Percentiles rank a stretch among this genome's conserved stretches.
Conservation (phyloP, 23 tunicate species). For the Styela plicata region DNA sequence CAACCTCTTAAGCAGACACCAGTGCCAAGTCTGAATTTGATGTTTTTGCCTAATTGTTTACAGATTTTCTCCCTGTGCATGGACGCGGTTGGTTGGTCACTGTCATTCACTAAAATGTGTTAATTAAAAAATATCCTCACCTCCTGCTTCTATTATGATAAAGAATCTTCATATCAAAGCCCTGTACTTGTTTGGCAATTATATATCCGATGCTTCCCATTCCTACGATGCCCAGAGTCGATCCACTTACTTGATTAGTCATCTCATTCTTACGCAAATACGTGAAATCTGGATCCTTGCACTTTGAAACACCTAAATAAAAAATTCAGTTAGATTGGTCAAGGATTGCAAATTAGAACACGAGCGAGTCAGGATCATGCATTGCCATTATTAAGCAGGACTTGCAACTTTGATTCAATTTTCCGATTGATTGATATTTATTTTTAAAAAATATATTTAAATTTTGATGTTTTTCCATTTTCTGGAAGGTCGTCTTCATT, state of each 20-base stretch:
- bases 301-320: neutral
- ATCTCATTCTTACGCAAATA: conserved; percentile 1
- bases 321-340: no score
- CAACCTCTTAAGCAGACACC: no score
- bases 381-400: no score
- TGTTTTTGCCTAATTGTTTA: no score
- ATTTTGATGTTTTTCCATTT: no score
- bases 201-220: conserved; percentile 85
- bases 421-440: no score
- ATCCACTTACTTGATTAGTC: conserved; percentile 37
- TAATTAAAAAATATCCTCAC: conserved; percentile 31
- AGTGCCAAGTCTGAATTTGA: neutral
- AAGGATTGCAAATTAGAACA: neutral
- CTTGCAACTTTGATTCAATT: no score
- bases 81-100: neutral
- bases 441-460: no score
- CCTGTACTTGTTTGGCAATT: conserved; percentile 62
- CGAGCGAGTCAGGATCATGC: no score
- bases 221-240: conserved; percentile 86
- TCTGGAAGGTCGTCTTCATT: no score
- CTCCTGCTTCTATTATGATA: conserved; percentile 72
- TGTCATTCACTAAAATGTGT: neutral
- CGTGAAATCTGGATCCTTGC: neutral
- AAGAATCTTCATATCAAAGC: conserved; percentile 67
- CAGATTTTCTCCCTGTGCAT: no score